A percentile compares a stretch with the other conserved stretches of the same genome.
phyloP scores from a whole-genome alignment of 2,113 vertebrate genomes.

The Bujurquina vittata region DNA sequence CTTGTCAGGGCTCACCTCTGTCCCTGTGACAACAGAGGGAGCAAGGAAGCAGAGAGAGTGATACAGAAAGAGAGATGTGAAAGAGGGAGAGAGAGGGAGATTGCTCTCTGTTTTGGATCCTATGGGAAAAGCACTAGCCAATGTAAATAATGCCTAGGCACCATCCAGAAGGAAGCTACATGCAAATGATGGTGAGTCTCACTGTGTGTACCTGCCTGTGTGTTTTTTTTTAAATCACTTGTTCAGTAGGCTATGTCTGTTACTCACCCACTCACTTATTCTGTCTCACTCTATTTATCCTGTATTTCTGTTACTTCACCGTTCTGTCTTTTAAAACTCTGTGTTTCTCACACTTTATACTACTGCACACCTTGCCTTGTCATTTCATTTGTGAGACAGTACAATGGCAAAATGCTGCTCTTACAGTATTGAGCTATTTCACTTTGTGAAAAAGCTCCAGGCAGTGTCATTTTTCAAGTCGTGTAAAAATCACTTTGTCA shows the following conservation, averaged over 20 bases:
- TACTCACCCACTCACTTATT: background rate
- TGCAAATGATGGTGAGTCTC: constrained; percentile 33
- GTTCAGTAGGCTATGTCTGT: constrained; percentile 3
- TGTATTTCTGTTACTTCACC: background rate
- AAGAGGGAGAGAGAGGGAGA: background rate
- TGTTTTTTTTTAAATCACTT: background rate
- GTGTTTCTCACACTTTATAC: constrained; percentile 8
- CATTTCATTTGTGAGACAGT: constrained; percentile 19
- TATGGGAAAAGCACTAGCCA: constrained; percentile 30
- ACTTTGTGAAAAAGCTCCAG: constrained; percentile 57
- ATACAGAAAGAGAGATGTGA: constrained; percentile 34
- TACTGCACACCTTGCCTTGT: constrained; percentile 15
- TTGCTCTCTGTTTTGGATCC: constrained; percentile 29
- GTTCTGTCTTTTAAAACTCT: background rate
- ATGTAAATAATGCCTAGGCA: constrained; percentile 42
- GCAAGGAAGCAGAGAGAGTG: constrained; percentile 46
- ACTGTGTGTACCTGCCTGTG: background rate
- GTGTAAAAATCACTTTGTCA: constrained; percentile 63
- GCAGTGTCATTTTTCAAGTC: constrained; percentile 64
- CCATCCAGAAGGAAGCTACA: constrained; percentile 12
- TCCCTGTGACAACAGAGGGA: constrained; percentile 69
- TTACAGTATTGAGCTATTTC: constrained; percentile 44
- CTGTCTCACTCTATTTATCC: background rate
- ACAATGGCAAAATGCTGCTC: constrained; percentile 22
- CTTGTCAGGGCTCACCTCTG: constrained; percentile 74